Evolutionary conservation across 2,797 vertebrate species (phyloP).

Genomic region (Halcyon leucocephala): DNA sequence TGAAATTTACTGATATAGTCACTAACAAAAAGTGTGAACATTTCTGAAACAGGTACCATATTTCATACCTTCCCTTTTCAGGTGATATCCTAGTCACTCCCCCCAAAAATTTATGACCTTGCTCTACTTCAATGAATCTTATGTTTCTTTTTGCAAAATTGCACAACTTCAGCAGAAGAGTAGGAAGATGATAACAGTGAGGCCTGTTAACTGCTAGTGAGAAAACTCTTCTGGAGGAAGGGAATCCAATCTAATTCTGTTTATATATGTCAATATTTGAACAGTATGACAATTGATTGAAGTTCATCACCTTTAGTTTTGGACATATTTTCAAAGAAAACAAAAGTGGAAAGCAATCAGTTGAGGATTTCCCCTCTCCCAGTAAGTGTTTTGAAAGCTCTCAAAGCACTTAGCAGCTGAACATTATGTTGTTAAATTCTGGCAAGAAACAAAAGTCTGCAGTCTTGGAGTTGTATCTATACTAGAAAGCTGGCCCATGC

Average conservation of each 20-base stretch:
- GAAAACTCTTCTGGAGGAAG: background rate
- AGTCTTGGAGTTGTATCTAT: background rate
- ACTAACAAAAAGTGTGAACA: background rate
- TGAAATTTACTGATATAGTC: background rate
- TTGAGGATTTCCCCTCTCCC: background rate
- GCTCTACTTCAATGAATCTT: background rate
- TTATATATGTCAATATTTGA: background rate
- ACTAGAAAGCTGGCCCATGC: background rate
- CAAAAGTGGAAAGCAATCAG: background rate
- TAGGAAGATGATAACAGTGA: background rate
- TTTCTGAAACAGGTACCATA: background rate
- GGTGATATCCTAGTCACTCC: background rate
- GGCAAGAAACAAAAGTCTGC: background rate
- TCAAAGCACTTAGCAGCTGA: background rate
- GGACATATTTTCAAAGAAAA: background rate
- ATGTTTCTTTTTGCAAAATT: background rate
- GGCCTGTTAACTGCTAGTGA: background rate
- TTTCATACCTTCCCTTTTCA: background rate
- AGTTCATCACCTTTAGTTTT: background rate
- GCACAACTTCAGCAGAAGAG: background rate
- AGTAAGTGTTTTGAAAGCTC: background rate
- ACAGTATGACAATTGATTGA: background rate
- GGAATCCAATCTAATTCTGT: background rate
- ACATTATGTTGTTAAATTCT: background rate
- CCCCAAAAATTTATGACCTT: background rate